Evolutionary conservation across 2,797 vertebrate species (phyloP), one percentile per base, ranked within the genome.

Genomic region (Discoglossus pictus): DNA sequence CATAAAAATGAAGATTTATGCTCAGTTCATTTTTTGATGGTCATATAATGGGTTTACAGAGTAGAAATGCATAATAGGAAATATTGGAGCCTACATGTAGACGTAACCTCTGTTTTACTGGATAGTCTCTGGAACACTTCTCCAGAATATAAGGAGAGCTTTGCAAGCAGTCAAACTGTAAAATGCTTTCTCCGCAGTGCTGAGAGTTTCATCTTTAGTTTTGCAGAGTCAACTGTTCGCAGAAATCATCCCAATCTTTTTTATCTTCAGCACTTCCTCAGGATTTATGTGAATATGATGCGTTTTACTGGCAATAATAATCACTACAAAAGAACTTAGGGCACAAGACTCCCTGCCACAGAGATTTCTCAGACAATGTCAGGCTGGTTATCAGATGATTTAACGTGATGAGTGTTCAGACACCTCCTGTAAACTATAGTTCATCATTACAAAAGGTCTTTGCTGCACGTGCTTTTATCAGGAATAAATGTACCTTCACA

Each of bases 191-290:
- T 43, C 61, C 15, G 61, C 68, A 58, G 13, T 71, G 68, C 68
- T 59, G 53, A 59, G 13, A 10, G 43, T 20, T 34, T 59, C 55
- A 36, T 56, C 52, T 50, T 36, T 50, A 10, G 20, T 71, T 71
- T 52, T 71, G 68, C 68, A 64, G 68, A 71, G 68, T 71, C 68
- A 59, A 64, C 68, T 36, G 40, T 65, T 71, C 61, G 16, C 51
- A 42, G 53, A 71, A 62, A 71, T 64, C 61, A 59, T 46, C 53
- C 38, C 53, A 34, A 64, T 58, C 36, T 51, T 62, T 53, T 68
- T 53, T 69, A 21, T 20, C 58, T 56, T 52, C 46, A 59, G 68
- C 68, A 21, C 27, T 71, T 64, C 53, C 40, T 23, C 13, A 42
- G 68, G 53, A 71, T 71, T 71, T 71, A 71, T 71, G 61, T 44